Evolutionary conservation across 2,888 invertebrate species (phyloP).

Genomic region (Sphaerophoria rueppellii): DNA sequence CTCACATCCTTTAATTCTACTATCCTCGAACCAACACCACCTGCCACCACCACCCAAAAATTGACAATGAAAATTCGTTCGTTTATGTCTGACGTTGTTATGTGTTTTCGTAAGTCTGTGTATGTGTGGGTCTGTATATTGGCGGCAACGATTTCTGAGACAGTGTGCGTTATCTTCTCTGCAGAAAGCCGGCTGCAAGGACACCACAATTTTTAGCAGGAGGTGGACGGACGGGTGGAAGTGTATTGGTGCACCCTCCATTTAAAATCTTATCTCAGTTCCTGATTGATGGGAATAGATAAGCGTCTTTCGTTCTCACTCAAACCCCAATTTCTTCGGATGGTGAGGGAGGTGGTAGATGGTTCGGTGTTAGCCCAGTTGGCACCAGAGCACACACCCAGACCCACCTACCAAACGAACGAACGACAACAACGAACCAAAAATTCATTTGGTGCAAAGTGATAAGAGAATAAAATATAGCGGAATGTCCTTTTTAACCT

Average conservation of each 20-base stretch:
- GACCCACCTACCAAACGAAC: conserved; percentile 61
- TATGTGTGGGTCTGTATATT: background rate
- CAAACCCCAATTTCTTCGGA: conserved; percentile 35
- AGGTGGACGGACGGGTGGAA: conserved; percentile 75
- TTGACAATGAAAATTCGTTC: conserved; percentile 66
- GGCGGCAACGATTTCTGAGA: conserved; percentile 21
- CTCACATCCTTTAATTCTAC: background rate
- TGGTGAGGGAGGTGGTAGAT: too few relatives aligned
- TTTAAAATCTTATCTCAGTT: conserved; percentile 82
- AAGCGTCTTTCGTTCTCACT: conserved; percentile 78
- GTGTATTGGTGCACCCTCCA: conserved; percentile 76
- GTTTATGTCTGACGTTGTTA: background rate
- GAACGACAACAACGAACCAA: conserved; percentile 60
- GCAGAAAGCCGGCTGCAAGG: conserved; percentile 70
- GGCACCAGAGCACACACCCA: background rate
- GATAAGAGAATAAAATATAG: conserved; percentile 83
- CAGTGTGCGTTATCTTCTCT: conserved; percentile 56
- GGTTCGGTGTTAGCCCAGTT: too few relatives aligned
- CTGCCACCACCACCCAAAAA: conserved; percentile 35
- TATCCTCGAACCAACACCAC: background rate
- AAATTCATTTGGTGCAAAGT: conserved; percentile 77
- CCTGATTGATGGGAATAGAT: conserved; percentile 83
- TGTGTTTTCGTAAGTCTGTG: conserved; percentile 10
- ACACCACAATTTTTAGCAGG: conserved; percentile 31
- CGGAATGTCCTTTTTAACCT: conserved; percentile 80